Percentiles rank a stretch among this genome's conserved stretches.
Conservation (phyloP, 2,888 invertebrate genomes). For the Plebejus argus region DNA sequence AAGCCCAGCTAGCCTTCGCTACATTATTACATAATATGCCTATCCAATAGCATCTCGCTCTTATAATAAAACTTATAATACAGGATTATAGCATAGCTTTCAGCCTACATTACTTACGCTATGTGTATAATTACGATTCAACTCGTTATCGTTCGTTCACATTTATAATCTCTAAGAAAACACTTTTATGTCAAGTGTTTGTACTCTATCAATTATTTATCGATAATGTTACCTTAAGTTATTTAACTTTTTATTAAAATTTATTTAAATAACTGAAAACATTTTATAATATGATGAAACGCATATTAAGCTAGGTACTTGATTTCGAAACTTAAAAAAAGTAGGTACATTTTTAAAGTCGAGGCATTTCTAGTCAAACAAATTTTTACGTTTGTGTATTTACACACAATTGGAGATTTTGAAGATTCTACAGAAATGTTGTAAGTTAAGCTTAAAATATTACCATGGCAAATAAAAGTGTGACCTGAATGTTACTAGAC, state of each 20-base stretch:
- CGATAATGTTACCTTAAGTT: background rate
- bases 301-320: background rate
- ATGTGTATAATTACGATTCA: constrained; percentile 24
- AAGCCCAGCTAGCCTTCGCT: no score
- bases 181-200: constrained; percentile 33
- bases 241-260: background rate
- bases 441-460: background rate
- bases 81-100: background rate
- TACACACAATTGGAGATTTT: background rate
- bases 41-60: background rate
- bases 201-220: constrained; percentile 29
- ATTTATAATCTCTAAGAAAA: constrained; percentile 30
- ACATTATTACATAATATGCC: no score
- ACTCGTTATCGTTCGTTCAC: constrained; percentile 38
- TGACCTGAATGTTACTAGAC: constrained; percentile 60
- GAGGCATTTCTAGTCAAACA: background rate
- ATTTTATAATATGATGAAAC: background rate
- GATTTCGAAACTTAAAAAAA: background rate
- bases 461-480: constrained; percentile 40
- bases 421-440: background rate
- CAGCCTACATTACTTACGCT: background rate
- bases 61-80: background rate
- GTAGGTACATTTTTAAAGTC: background rate
- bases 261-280: background rate
- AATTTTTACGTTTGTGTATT: background rate